Base-by-base conservation (phyloP, 1,140 invertebrate species). In the Odontomachus brunneus region DNA sequence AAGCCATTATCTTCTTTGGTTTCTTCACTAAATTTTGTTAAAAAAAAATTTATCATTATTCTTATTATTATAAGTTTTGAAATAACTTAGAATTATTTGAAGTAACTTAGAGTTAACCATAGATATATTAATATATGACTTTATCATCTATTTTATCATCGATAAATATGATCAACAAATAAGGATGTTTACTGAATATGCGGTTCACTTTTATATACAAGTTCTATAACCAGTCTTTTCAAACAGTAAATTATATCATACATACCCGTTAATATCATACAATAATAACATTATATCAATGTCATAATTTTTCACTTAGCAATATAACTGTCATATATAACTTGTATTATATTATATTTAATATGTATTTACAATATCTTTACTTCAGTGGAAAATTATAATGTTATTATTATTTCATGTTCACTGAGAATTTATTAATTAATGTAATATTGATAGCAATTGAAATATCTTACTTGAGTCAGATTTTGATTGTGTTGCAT, bases 1-100 rank as follows among this genome's bases (percentile, higher is more conserved):
- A 90, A 5, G 94, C 92, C 2, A 59, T 89, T 96, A 96, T 91
- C n/a, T 96, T 97, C 81, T 95, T 88, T 94, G 93, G 83, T 95
- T 94, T 83, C 88, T 86, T 49, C 71, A 85, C 84, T 15, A 24
- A 1, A 1, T 82, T 59, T 38, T 51, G 59, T 65, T 33, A 62
- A 74, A 67, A 3, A 29, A 62, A 57, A 51, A 3, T 48, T 17
- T 24, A 33, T 11, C 38, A 17, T 49, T 7, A 76, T 51, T 22
- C n/a, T 38, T 71, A 15, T 2, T 69, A 33, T 51, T 80, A 80
- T 44, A 44, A 11, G 9, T 44, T 1, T 44, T 44, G 9, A 44
- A 44, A 44, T 44, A 44, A 44, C 9, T 44, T 44, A 44, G 38
- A n/a, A n/a, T n/a, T n/a, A n/a, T 1, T 44, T 44, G 9, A 44